phyloP scores from a whole-genome alignment of 2,113 vertebrate species.

The Nothobranchius furzeri region DNA sequence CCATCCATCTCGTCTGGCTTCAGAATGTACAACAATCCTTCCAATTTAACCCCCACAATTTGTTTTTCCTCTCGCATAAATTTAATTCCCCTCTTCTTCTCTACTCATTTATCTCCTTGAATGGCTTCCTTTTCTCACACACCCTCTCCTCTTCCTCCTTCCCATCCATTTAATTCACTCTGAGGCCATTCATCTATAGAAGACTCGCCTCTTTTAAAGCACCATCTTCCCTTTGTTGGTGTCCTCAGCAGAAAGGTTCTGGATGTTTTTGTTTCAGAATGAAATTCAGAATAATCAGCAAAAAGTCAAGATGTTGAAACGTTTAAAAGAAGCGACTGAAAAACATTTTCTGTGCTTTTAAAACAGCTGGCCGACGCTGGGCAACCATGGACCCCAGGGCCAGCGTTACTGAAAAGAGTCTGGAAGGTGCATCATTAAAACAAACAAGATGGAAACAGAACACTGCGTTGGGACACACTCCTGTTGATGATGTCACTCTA shows the following conservation, averaged over 20 bases:
- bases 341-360: conserved; percentile 1
- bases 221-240: conserved; percentile 11
- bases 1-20: conserved; percentile 15
- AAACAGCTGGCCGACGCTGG: not conserved
- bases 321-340: not conserved
- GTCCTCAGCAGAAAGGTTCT: conserved; percentile 8
- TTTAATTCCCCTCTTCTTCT: conserved; percentile 8
- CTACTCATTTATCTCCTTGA: conserved; percentile 8
- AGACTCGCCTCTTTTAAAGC: not conserved
- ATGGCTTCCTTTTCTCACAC: not conserved
- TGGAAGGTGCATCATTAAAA: too few relatives aligned
- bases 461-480: too few relatives aligned
- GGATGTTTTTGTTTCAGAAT: not conserved
- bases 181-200: conserved; percentile 11
- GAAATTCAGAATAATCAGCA: not conserved
- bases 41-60: conserved; percentile 28
- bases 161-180: not conserved
- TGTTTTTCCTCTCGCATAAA: conserved; percentile 21
- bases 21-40: conserved; percentile 8
- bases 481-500: too few relatives aligned
- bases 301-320: conserved; percentile 5
- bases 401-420: too few relatives aligned
- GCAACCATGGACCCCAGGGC: not conserved
- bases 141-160: conserved; percentile 7
- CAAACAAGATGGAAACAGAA: too few relatives aligned